phyloP scores from a whole-genome alignment of 2,797 vertebrate genomes.

The Coendou prehensilis region DNA sequence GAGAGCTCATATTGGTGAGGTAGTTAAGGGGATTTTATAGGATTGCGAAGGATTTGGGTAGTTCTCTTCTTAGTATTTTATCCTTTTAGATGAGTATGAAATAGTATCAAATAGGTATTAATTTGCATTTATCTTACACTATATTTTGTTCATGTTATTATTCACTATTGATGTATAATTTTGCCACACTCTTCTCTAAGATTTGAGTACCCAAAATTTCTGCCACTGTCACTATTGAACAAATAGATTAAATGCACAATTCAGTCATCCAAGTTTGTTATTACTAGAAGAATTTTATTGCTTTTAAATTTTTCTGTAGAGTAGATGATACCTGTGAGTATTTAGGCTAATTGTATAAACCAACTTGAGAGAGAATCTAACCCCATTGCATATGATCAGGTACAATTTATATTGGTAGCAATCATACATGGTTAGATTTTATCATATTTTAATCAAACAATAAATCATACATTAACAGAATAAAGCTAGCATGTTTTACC shows the following conservation, averaged over 20 bases:
- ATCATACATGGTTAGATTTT: not conserved
- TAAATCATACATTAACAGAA: not conserved
- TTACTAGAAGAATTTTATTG: not conserved
- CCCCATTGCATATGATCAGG: not conserved
- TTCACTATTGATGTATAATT: not conserved
- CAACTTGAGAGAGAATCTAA: not conserved
- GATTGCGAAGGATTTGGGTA: not conserved
- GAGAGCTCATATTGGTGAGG: not conserved
- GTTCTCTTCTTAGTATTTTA: not conserved
- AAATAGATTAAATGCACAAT: conserved; percentile 53
- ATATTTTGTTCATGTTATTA: not conserved
- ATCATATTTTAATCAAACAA: not conserved
- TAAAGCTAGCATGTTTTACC: not conserved
- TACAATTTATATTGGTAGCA: conserved; percentile 19
- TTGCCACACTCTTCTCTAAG: not conserved
- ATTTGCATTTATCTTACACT: not conserved
- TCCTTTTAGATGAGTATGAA: not conserved
- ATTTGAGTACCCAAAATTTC: not conserved
- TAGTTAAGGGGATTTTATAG: not conserved
- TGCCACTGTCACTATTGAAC: not conserved
- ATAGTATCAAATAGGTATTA: not conserved
- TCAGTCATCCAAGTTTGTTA: not conserved
- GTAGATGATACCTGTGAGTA: not conserved
- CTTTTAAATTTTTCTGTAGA: conserved; percentile 45
- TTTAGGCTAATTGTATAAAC: not conserved